Percentiles rank a stretch among this genome's conserved stretches.
These are phyloP conservation scores for Dryadula phaetusa DNA, from an alignment of 2,888 invertebrate species.

Conservation along the genomic window DNA sequence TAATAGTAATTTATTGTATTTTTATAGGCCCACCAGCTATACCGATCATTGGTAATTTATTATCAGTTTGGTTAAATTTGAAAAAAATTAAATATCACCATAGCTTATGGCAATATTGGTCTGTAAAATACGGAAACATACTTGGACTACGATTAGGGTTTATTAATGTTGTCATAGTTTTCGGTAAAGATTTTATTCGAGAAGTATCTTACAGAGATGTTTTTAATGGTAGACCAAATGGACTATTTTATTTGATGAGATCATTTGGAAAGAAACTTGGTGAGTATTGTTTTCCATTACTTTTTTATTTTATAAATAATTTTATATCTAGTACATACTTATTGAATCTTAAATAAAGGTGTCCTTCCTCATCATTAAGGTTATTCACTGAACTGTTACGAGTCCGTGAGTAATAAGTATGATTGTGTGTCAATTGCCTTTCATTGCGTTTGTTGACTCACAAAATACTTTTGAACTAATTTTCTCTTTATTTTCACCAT, in stretches of 20 bases:
- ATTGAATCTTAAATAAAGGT: background rate
- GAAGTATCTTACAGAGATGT: slow-evolving; percentile 86
- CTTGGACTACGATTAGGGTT: slow-evolving; percentile 87
- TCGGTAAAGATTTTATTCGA: slow-evolving; percentile 85
- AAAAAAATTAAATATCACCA: slow-evolving; percentile 75
- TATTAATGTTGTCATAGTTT: slow-evolving; percentile 85
- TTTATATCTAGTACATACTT: background rate
- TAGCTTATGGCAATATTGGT: slow-evolving; percentile 85
- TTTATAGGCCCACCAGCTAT: slow-evolving; percentile 67
- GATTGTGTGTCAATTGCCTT: slow-evolving; percentile 5
- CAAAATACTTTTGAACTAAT: background rate
- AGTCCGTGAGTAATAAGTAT: background rate
- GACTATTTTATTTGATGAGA: slow-evolving; percentile 88
- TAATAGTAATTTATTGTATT: slow-evolving; percentile 19
- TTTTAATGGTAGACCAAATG: slow-evolving; percentile 89
- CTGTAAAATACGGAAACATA: slow-evolving; percentile 85
- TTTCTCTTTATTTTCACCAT: background rate
- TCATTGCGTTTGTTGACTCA: background rate
- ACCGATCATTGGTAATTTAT: slow-evolving; percentile 70
- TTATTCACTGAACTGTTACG: background rate
- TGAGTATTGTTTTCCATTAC: slow-evolving; percentile 57
- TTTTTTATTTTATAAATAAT: background rate
- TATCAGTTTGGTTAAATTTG: slow-evolving; percentile 63
- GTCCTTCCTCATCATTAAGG: background rate
- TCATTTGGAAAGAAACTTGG: slow-evolving; percentile 88